Evolutionary conservation across 2,797 vertebrate species (phyloP), one percentile per base, ranked within the genome.

Genomic region (Taeniopygia guttata): DNA sequence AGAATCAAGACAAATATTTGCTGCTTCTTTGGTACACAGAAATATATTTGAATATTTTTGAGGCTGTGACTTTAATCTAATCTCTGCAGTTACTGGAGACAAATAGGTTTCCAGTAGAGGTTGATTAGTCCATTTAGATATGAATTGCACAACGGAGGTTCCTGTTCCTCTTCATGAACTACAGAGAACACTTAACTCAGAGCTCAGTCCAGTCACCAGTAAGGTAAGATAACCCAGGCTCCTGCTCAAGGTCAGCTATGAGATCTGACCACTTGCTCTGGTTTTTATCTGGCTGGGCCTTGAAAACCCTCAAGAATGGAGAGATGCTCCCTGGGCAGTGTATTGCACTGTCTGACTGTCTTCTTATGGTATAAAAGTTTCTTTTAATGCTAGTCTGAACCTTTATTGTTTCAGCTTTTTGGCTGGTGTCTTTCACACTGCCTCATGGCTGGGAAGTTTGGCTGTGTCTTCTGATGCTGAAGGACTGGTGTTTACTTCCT

Each of bases 1-100:
- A 83, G 62, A 85, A 69, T 72, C 74, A 42, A 76, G 62, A 46
- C 46, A 93, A 94, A 73, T 91, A 91, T 80, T 93, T 75, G 17
- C 40, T 74, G n/a, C 10, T 79, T 86, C 52, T 76, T 89, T 73
- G 19, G 51, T 76, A 73, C 25, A 58, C 70, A 79, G 38, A 78
- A 72, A 67, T 25, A 48, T 85, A 64, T 34, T 32, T 70, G 56
- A 52, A 73, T 91, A 70, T 77, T 87, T 56, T 34, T 67, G 72
- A 80, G 42, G 15, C 45, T 85, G 25, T 70, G 52, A 74, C 48
- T 94, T 89, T 70, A 96, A 62, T 68, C 27, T 59, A 73, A 21
- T 79, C 52, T 70, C 14, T 77, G 21, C 48, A 85, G 64, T 76
- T 63, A 51, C 51, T 51, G 56, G 40, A 55, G 59, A 54, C 30